These are phyloP conservation scores for Helogale parvula DNA, from an alignment of 2,113 vertebrate genomes.

Conservation along the genomic window DNA sequence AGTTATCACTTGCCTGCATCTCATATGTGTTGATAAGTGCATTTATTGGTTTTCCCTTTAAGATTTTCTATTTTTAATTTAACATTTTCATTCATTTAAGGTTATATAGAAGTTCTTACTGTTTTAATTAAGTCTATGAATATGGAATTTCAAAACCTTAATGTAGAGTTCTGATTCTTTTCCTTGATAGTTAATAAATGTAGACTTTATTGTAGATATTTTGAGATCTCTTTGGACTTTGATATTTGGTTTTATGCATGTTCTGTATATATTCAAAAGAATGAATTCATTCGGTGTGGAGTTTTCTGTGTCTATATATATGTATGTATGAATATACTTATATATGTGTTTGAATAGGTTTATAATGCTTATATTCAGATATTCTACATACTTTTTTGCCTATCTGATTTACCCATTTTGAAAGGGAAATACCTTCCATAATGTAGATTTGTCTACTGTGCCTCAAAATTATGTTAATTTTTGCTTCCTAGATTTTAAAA, in stretches of 20 bases:
- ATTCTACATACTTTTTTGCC: background rate
- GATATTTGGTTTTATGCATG: background rate
- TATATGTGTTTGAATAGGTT: background rate
- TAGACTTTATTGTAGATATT: background rate
- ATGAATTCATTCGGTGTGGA: background rate
- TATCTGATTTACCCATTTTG: background rate
- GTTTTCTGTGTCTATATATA: background rate
- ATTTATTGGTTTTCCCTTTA: background rate
- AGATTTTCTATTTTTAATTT: background rate
- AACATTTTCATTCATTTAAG: background rate
- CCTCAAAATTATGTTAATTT: background rate
- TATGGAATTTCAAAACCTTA: background rate
- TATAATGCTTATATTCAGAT: background rate
- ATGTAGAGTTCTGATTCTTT: background rate
- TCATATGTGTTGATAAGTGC: background rate
- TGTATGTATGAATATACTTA: background rate
- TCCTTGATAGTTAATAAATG: background rate
- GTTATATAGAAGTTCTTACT: background rate
- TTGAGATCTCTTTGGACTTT: background rate
- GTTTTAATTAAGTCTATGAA: background rate
- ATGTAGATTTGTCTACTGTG: background rate
- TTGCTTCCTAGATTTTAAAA: slow-evolving; percentile 29
- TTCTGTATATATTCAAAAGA: background rate
- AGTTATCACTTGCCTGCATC: background rate
- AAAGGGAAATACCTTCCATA: background rate